Evolutionary conservation across 2,113 vertebrate genomes (phyloP).

Genomic region (Gnathonemus longibarbis): DNA sequence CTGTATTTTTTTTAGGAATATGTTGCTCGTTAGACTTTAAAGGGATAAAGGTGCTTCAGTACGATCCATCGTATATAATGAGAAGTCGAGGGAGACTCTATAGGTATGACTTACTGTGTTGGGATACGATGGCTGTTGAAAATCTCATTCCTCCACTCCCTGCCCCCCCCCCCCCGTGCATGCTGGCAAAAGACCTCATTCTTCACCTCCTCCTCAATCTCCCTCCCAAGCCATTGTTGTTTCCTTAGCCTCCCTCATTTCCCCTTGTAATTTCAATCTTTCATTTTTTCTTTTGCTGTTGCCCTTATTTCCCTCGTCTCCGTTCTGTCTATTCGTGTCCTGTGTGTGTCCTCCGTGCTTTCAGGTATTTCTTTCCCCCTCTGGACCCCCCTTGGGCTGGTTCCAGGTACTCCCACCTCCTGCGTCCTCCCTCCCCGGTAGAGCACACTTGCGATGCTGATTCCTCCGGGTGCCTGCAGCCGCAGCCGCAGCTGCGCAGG

Average conservation of each 20-base stretch:
- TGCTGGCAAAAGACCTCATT: not conserved
- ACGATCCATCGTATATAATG: not conserved
- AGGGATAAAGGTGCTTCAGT: not conserved
- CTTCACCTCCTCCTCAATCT: not conserved
- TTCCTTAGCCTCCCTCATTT: constrained; percentile 50
- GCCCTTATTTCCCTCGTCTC: constrained; percentile 20
- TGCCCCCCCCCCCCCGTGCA: not conserved
- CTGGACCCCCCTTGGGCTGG: constrained; percentile 84
- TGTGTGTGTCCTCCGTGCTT: constrained; percentile 67
- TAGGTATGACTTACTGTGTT: not conserved
- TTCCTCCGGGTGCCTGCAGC: constrained; percentile 66
- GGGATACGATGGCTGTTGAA: not conserved
- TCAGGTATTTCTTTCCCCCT: constrained; percentile 93
- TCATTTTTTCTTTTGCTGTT: constrained; percentile 37
- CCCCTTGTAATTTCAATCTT: constrained; percentile 65
- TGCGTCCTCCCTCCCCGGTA: constrained; percentile 79
- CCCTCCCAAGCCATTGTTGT: not conserved
- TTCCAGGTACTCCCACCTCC: constrained; percentile 83
- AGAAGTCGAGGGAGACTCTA: not conserved
- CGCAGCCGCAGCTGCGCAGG: constrained; percentile 71
- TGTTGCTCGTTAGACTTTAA: not conserved
- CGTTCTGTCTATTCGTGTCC: constrained; percentile 57
- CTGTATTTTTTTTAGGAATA: not conserved
- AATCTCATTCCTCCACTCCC: not conserved
- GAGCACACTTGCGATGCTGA: constrained; percentile 81